Base-by-base conservation (phyloP, 2,797 vertebrate species). In the Momotus momota region DNA sequence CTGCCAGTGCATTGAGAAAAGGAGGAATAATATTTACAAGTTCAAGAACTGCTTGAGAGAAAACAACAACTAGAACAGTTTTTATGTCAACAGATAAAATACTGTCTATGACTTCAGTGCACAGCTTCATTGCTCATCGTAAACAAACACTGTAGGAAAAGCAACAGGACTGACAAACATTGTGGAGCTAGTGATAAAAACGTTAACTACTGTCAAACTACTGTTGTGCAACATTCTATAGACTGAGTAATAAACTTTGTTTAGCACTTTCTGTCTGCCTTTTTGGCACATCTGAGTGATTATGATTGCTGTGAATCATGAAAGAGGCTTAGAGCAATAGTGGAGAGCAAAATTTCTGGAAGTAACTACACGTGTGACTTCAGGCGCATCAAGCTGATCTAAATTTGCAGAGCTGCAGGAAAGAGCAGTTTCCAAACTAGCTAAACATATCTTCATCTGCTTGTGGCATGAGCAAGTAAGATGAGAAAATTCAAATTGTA, bases 71-170 rank as follows among this genome's bases (percentile, higher is more conserved):
- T 80, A 69, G 23, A 78, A n/a, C 0, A 2, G 33, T 81, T 93
- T 88, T 41, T 92, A 1, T 92, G 69, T 89, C 81, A 91, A 66
- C 72, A 81, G 61, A 79, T 75, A 29, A 67, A 92, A 71, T 54
- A 55, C 38, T 62, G n/a, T 78, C 74, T 79, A 49, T 80, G 17
- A 69, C 38, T 93, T 26, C 26, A 85, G 41, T 48, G 74, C 27
- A 69, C 70, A 90, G 69, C 58, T 89, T 91, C 77, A 64, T 72
- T 88, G 69, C 43, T 92, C 8, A 51, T 88, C 0, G 0, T 90
- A 67, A 92, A 40, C 43, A 88, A 90, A 35, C 70, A 51, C 38
- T 75, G 29, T 61, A 91, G 84, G 48, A 85, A 88, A 95, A 92
- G 62, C 74, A 78, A 15, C 55, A 66, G 54, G 20, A 83, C 11